A percentile compares a stretch with the other conserved stretches of the same genome.
These are phyloP conservation scores for Hormaphis cornu DNA, from an alignment of 1,140 invertebrate species.

Conservation along the genomic window DNA sequence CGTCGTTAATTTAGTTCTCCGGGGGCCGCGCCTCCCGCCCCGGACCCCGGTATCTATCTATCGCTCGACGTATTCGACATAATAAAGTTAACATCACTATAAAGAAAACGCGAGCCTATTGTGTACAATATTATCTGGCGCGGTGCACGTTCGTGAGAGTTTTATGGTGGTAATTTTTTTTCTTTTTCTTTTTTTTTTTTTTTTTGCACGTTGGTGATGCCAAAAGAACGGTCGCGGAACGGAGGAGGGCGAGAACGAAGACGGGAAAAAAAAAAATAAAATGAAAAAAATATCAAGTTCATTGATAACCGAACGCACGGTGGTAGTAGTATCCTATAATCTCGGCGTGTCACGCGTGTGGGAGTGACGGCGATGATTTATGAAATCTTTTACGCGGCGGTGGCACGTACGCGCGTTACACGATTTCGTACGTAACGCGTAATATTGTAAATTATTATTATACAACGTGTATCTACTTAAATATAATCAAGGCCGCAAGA, in stretches of 20 bases:
- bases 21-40: neutral
- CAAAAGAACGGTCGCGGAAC: neutral
- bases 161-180: too few relatives aligned
- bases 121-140: neutral
- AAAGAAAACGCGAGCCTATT: constrained; percentile 8
- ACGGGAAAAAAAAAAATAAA: neutral
- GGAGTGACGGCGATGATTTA: neutral
- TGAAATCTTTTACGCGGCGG: too few relatives aligned
- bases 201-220: neutral
- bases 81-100: constrained; percentile 15
- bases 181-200: too few relatives aligned
- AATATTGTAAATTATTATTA: too few relatives aligned
- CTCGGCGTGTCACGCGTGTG: too few relatives aligned
- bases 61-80: neutral
- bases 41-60: neutral
- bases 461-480: too few relatives aligned
- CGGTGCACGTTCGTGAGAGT: neutral
- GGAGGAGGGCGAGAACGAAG: neutral
- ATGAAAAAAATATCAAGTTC: too few relatives aligned
- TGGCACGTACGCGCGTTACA: too few relatives aligned
- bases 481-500: too few relatives aligned
- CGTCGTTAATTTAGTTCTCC: constrained; percentile 26
- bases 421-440: too few relatives aligned
- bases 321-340: too few relatives aligned
- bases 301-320: too few relatives aligned